Evolutionary conservation across 2,888 invertebrate species (phyloP).

Genomic region (Chloroclystis v-ata): DNA sequence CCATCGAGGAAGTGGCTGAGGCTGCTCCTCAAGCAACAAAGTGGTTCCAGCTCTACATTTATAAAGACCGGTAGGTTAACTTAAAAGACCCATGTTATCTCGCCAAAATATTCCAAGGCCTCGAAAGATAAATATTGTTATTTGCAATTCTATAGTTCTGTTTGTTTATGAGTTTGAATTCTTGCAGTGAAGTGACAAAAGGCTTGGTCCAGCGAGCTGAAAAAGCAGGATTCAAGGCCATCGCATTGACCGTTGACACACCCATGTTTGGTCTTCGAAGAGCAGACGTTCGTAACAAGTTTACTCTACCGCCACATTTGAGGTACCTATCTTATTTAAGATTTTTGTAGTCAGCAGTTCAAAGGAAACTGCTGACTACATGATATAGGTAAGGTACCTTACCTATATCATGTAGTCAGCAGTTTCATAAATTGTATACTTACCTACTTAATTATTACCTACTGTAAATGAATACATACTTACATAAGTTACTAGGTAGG

Average conservation of each 20-base stretch:
- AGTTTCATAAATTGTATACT: no score
- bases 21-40: slow-evolving; percentile 86
- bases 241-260: slow-evolving; percentile 93
- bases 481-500: neutral
- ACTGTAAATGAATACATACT: neutral
- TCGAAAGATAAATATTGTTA: no score
- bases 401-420: no score
- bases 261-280: slow-evolving; percentile 90
- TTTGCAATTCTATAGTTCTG: no score
- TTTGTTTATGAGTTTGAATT: no score
- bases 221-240: slow-evolving; percentile 88
- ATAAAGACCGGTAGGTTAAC: slow-evolving; percentile 82
- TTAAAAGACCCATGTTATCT: neutral
- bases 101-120: neutral
- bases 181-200: slow-evolving; percentile 80
- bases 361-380: no score
- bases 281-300: slow-evolving; percentile 90
- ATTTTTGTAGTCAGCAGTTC: no score
- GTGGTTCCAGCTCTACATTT: slow-evolving; percentile 96
- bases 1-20: slow-evolving; percentile 90
- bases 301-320: slow-evolving; percentile 87
- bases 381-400: no score
- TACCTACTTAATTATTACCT: no score
- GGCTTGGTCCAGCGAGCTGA: slow-evolving; percentile 88
- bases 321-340: slow-evolving; percentile 62